Base-by-base conservation (phyloP, 2,888 invertebrate species). In the Elegia similella region DNA sequence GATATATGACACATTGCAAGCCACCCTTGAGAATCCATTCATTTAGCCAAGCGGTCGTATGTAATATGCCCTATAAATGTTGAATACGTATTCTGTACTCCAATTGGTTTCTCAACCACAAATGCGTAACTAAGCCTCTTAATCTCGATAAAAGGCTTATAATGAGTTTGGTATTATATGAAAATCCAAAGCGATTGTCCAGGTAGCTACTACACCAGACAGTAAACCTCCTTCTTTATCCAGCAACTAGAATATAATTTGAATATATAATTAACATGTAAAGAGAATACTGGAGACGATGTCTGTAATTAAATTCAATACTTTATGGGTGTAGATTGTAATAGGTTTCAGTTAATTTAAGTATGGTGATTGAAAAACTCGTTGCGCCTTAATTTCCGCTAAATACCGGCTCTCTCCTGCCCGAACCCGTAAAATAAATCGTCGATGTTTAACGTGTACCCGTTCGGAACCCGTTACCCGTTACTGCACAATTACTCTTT, bases 281-380 rank as follows among this genome's bases (percentile, higher is more conserved):
- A 23, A 42, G 38, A 48, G 42, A 16, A 56, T 48, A 10, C 17
- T 16, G 16, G n/a, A 15, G 44, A 34, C 23, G 30, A 30, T 42
- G 23, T 23, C 15, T 46, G 42, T 15, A 56, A 48, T 56, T 48
- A 56, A 56, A 42, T 30, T 23, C 34, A 13, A 29, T 47, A 56
- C 17, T 56, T 56, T 56, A 56, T 56, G 47, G 29, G 13, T 48
- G 48, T 23, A 56, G 48, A 56, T 56, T 56, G 23, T 63, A 58
- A 57, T 64, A 61, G 32, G 44, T 30, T 57, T 57, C 46, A 57
- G 54, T 53, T 47, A 34, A 56, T 23, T 56, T 48, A 55, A 54
- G 34, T 38, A 13, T 23, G 30, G 63, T 63, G 63, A 66, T 65
- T 66, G 68, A 68, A 65, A 72, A 72, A 73, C 68, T 66, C 63